Evolutionary conservation across 1,140 invertebrate species (phyloP), one percentile per base, ranked within the genome.

Genomic region (Ylistrum balloti): DNA sequence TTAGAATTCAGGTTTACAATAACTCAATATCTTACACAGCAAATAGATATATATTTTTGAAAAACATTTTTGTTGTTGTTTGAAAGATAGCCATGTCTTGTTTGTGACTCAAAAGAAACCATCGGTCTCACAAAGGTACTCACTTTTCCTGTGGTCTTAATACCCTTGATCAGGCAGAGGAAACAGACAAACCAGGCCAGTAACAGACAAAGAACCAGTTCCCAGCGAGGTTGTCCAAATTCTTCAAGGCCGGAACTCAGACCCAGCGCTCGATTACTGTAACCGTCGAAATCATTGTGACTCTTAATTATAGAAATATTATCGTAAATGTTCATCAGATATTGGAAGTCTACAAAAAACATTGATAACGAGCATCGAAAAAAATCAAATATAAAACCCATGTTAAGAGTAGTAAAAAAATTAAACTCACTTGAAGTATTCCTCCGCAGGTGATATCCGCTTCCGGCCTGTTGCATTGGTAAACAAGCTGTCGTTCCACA

Each of bases 141-240:
- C 92, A 96, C 96, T 94, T 97, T 97, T 48, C 96, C 96, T 0
- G 96, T 95, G 22, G 96, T 96, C 93, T 96, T 96, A 38, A 97
- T 96, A 17, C 96, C 96, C 93, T 96, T 96, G 38, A 95, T 92
- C 7, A 97, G 91, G 91, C 96, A 96, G 1, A 96, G 90, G 86
- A 96, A 95, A 74, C 96, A 96, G n/a, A 97, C 94, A 7, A 96
- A 87, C 96, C 96, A 97, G 13, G 96, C 95, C 5, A 96, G 86
- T 9, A 96, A 88, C 0, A 96, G 91, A 33, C 95, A 95, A 0
- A 96, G 89, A 10, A 94, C 94, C 20, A 96, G 90, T 33, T 96
- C 91, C 95, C 95, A 96, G 38, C 94, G 91, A 2, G 96, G 93
- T 17, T 88, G 87, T 0, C 96, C 96, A 1, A 96, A 93, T 34